phyloP scores from a whole-genome alignment of 2,113 vertebrate species.

The Bambusicola thoracicus region DNA sequence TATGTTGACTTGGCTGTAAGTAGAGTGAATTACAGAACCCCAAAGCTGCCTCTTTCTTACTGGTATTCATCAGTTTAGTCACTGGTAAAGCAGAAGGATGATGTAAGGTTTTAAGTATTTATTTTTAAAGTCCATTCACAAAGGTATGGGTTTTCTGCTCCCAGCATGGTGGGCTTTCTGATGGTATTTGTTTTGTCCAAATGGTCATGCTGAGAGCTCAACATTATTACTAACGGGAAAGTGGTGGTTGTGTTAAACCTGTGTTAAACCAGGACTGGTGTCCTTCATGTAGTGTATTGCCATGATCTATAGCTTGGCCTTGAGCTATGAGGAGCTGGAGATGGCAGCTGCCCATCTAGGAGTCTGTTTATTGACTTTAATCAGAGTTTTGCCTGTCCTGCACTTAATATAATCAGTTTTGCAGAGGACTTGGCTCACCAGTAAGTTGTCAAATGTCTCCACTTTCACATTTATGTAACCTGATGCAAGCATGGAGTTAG shows the following conservation, averaged over 20 bases:
- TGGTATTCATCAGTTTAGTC: background rate
- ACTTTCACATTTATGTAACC: background rate
- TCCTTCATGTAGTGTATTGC: background rate
- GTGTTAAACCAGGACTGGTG: background rate
- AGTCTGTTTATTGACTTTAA: slow-evolving; percentile 31
- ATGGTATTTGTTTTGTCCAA: background rate
- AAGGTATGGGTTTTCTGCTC: fast-evolving
- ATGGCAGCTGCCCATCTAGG: background rate
- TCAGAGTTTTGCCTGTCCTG: background rate
- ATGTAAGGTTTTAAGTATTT: background rate
- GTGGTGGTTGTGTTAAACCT: background rate
- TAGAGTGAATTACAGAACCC: background rate
- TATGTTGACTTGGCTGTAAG: background rate
- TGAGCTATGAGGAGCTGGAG: background rate
- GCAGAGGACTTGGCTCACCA: background rate
- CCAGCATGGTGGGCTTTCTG: background rate
- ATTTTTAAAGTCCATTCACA: background rate
- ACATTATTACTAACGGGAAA: background rate
- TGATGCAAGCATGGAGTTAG: background rate
- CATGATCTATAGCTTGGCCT: background rate
- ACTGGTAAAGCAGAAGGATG: background rate
- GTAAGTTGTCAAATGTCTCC: background rate
- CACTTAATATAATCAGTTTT: background rate
- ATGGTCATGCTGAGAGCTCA: background rate
- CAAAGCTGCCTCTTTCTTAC: background rate